phyloP scores from a whole-genome alignment of 1,140 invertebrate species.

The Cydia amplana region DNA sequence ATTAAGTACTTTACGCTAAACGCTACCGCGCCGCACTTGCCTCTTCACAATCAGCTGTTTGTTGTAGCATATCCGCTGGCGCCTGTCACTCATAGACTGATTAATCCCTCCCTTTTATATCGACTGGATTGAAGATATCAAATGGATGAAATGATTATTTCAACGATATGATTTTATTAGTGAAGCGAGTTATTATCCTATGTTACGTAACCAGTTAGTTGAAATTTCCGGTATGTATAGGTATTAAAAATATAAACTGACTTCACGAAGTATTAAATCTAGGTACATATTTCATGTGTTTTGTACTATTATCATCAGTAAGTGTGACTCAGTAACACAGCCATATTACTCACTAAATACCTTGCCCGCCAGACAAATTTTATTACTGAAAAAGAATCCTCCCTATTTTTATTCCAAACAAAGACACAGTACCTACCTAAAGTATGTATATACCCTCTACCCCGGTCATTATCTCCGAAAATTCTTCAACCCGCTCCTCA shows the following conservation, averaged over 20 bases:
- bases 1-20: too few species aligned
- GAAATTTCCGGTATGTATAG: not conserved
- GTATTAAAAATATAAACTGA: not conserved
- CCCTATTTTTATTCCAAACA: not conserved
- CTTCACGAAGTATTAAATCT: not conserved
- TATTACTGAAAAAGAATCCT: not conserved
- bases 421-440: not conserved
- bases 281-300: not conserved
- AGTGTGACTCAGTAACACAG: slow-evolving; percentile 35
- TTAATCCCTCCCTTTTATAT: not conserved
- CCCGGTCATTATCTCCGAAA: slow-evolving; percentile 23
- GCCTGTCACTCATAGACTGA: not conserved
- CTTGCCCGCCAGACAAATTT: slow-evolving; percentile 8
- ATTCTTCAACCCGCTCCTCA: slow-evolving; percentile 26
- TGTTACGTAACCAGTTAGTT: not conserved
- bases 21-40: not conserved
- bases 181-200: not conserved
- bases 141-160: not conserved
- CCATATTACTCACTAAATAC: slow-evolving; percentile 68
- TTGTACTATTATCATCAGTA: not conserved
- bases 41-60: not conserved
- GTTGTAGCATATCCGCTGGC: not conserved
- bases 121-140: not conserved
- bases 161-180: not conserved
- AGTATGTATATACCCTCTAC: not conserved